A percentile compares a stretch with the other conserved stretches of the same genome.
Conservation (phyloP, 1,140 invertebrate genomes). For the Apis florea region DNA sequence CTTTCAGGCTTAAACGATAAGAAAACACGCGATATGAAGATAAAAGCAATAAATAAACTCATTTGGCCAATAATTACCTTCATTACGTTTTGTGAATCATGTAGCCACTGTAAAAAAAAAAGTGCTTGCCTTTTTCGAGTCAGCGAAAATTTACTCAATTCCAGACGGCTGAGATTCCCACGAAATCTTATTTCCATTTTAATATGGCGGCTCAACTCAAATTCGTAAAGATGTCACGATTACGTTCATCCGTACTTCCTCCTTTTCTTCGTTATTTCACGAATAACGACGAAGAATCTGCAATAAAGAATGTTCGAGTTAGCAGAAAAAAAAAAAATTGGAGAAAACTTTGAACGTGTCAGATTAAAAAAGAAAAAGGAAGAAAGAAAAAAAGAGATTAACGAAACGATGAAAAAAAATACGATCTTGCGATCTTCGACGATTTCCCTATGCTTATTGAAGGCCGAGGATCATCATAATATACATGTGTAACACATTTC, state of each 20-base stretch:
- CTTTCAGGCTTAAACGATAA: neutral
- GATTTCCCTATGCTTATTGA: neutral
- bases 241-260: neutral
- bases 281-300: neutral
- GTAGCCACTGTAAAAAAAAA: neutral
- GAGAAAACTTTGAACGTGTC: neutral
- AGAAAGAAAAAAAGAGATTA: neutral
- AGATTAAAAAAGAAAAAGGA: neutral
- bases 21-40: neutral
- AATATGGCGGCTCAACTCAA: neutral
- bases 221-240: neutral
- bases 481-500: slow-evolving; percentile 16
- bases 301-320: neutral
- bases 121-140: neutral
- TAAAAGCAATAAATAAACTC: slow-evolving; percentile 9
- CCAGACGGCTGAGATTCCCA: too few relatives aligned
- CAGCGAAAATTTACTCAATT: slow-evolving; percentile 19
- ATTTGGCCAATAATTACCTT: neutral
- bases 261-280: neutral
- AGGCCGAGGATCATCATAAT: neutral
- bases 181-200: slow-evolving; percentile 41
- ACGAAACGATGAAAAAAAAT: neutral
- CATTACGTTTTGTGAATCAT: neutral
- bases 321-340: neutral
- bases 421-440: slow-evolving; percentile 15